A percentile compares a stretch with the other conserved stretches of the same genome.
Conservation (phyloP, 2,113 vertebrate species). For the Pangasianodon hypophthalmus region DNA sequence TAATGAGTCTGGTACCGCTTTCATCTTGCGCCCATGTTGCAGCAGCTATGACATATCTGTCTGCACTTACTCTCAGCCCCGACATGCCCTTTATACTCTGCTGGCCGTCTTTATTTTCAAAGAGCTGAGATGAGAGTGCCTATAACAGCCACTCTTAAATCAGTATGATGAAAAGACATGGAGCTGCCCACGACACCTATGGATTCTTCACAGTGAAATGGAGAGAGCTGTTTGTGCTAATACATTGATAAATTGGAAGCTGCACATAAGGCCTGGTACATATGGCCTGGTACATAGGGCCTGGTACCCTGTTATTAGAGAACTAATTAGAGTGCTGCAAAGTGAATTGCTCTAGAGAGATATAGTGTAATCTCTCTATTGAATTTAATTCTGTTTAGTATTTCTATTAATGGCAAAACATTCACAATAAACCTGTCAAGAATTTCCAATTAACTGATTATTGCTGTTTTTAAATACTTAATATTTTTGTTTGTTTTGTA, state of each 20-base stretch:
- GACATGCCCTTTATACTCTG: conserved; percentile 32
- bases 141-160: conserved; percentile 37
- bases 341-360: neutral
- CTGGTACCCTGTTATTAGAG: neutral
- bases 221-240: neutral
- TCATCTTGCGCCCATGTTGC: conserved; percentile 45
- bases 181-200: conserved; percentile 14
- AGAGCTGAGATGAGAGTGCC: conserved; percentile 34
- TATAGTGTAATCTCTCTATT: neutral
- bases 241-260: conserved; percentile 15
- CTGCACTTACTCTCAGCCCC: conserved; percentile 33
- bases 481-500: neutral
- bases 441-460: neutral
- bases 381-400: neutral
- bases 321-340: conserved; percentile 15
- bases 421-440: neutral
- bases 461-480: neutral
- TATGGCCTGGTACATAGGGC: neutral
- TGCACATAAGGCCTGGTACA: neutral
- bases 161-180: conserved; percentile 30
- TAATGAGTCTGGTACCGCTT: conserved; percentile 49
- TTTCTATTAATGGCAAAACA: neutral
- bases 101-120: conserved; percentile 42
- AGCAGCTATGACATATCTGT: conserved; percentile 47
- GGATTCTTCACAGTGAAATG: conserved; percentile 15